A percentile compares a stretch with the other conserved stretches of the same genome.
These are phyloP conservation scores for Actinia equina DNA, from an alignment of 64 coral and sea anemone genomes.

Conservation along the genomic window DNA sequence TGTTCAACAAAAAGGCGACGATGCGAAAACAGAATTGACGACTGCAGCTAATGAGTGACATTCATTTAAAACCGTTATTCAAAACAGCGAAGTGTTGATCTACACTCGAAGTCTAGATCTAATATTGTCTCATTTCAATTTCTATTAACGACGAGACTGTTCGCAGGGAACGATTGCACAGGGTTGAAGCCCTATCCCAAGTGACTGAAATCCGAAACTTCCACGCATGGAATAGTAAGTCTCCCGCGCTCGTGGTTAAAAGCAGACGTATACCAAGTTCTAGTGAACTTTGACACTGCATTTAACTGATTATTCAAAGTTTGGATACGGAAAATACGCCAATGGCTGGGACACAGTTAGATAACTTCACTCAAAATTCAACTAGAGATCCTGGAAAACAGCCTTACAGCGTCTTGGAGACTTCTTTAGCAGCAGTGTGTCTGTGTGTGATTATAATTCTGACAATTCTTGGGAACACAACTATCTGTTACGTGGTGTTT, in stretches of 20 bases:
- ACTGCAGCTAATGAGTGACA: neutral
- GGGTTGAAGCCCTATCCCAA: neutral
- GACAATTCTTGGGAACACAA: constrained; percentile 54
- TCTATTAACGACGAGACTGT: too few species aligned
- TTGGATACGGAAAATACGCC: neutral
- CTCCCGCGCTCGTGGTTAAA: neutral
- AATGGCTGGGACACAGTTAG: neutral
- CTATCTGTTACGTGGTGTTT: constrained; percentile 57
- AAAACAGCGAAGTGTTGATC: neutral
- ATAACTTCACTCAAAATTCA: neutral
- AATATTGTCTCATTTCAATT: neutral
- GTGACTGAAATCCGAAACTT: neutral
- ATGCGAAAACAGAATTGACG: neutral
- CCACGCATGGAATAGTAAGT: neutral
- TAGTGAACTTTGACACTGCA: neutral
- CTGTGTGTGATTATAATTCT: constrained; percentile 65
- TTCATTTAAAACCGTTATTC: neutral
- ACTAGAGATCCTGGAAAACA: neutral
- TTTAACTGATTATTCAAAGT: neutral
- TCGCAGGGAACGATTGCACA: too few species aligned
- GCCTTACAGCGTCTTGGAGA: constrained; percentile 22
- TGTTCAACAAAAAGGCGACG: neutral
- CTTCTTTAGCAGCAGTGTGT: constrained; percentile 27
- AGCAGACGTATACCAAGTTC: neutral
- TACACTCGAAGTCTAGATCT: neutral